Conservation (phyloP, 2,797 vertebrate genomes). For the Fundulus diaphanus region DNA sequence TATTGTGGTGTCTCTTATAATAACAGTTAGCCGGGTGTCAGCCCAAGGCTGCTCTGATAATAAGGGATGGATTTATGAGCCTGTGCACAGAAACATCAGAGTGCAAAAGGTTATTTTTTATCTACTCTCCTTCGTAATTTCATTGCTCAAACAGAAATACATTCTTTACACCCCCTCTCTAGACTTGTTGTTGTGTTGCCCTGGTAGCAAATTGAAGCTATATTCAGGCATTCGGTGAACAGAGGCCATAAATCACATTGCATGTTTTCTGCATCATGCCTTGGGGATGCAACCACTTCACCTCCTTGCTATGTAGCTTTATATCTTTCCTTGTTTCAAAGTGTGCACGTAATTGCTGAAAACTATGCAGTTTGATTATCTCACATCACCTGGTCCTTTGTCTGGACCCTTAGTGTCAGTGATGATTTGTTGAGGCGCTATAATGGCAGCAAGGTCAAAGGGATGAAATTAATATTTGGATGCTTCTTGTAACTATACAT, state of each 20-base stretch:
- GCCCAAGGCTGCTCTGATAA: too few species aligned
- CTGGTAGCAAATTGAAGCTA: slow-evolving; percentile 22
- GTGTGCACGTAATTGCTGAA: slow-evolving; percentile 33
- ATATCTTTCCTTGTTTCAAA: slow-evolving; percentile 20
- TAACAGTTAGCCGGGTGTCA: background rate
- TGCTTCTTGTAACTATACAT: slow-evolving; percentile 75
- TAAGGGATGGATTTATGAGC: too few species aligned
- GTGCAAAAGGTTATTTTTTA: background rate
- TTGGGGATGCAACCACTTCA: slow-evolving; percentile 5
- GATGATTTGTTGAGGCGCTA: slow-evolving; percentile 28
- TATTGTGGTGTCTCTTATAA: background rate
- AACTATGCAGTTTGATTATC: slow-evolving; percentile 43
- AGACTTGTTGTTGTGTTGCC: slow-evolving; percentile 35
- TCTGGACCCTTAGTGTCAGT: slow-evolving; percentile 33
- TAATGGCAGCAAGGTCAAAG: slow-evolving; percentile 58
- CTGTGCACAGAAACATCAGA: too few species aligned
- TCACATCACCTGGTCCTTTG: slow-evolving; percentile 35
- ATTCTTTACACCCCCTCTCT: background rate
- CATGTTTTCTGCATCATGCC: slow-evolving; percentile 24
- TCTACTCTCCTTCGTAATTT: background rate
- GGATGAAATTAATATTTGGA: slow-evolving; percentile 77
- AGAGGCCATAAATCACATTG: slow-evolving; percentile 35
- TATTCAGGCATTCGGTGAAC: slow-evolving; percentile 23
- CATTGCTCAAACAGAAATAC: slow-evolving; percentile 5
- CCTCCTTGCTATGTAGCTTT: slow-evolving; percentile 25